Conservation (phyloP, 2,113 vertebrate genomes). For the Gymnogyps californianus region DNA sequence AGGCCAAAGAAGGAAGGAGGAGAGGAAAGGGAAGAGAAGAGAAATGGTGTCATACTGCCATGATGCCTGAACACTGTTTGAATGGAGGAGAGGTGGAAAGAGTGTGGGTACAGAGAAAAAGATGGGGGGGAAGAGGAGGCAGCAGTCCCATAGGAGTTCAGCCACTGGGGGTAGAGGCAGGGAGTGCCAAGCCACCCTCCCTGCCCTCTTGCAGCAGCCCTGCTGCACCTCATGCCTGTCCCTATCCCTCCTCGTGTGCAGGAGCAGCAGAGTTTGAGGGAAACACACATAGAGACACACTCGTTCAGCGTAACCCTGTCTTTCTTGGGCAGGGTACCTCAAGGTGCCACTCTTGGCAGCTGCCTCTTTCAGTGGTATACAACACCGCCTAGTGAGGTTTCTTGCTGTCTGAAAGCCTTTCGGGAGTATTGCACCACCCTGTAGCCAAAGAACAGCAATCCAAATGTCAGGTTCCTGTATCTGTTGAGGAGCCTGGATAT, state of each 20-base stretch:
- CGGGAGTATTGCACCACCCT: not conserved
- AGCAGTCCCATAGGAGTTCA: not conserved
- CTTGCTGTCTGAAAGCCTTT: not conserved
- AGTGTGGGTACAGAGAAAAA: not conserved
- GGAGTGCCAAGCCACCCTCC: not conserved
- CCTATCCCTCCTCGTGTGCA: accelerated
- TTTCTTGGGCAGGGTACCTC: not conserved
- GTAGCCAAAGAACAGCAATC: not conserved
- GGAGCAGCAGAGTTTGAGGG: not conserved
- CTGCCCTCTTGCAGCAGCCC: not conserved
- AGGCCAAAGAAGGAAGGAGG: not conserved
- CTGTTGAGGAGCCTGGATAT: not conserved
- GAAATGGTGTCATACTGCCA: not conserved
- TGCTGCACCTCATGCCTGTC: not conserved
- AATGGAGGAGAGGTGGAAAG: not conserved
- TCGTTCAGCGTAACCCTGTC: not conserved
- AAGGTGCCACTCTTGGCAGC: not conserved
- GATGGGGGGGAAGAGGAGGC: not conserved
- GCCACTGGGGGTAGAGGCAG: not conserved
- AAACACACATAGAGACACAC: accelerated
- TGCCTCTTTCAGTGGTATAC: not conserved
- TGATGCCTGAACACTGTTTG: not conserved
- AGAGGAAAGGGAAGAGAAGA: not conserved
- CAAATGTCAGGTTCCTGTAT: not conserved
- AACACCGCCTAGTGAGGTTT: accelerated